Evolutionary conservation across 2,113 vertebrate species (phyloP).

Genomic region (Phrynocephalus versicolor): DNA sequence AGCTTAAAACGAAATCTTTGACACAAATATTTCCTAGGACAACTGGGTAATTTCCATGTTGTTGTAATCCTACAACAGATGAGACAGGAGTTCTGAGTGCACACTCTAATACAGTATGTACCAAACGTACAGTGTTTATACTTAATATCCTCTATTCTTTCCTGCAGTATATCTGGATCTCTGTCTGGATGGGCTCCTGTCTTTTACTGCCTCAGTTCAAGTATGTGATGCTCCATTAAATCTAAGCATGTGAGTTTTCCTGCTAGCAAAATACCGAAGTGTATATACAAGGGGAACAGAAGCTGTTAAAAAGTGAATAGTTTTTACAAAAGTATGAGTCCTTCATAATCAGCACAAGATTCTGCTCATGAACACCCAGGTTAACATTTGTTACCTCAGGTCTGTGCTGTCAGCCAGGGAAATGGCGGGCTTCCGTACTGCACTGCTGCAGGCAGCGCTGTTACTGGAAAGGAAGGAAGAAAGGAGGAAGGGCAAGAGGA

Average conservation of each 20-base stretch:
- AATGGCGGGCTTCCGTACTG: slow-evolving; percentile 96
- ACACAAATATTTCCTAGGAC: neutral
- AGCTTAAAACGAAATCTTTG: no score
- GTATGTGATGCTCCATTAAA: neutral
- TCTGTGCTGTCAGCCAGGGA: slow-evolving; percentile 98
- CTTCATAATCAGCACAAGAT: neutral
- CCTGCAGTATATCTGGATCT: neutral
- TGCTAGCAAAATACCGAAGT: neutral
- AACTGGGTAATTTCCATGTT: neutral
- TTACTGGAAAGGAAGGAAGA: slow-evolving; percentile 78
- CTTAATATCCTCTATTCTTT: neutral
- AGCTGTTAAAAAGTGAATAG: neutral
- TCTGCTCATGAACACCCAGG: neutral
- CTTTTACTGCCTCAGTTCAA: neutral
- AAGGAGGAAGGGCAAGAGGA: no score
- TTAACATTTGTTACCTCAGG: slow-evolving; percentile 75
- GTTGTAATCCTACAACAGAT: neutral
- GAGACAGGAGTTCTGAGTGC: neutral
- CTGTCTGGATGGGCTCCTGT: neutral
- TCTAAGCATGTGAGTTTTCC: neutral
- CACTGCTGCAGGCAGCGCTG: slow-evolving; percentile 95
- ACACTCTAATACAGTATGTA: neutral
- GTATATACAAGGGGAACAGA: neutral
- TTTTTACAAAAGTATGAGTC: neutral
- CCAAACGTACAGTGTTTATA: neutral